Evolutionary conservation across 2,888 invertebrate species (phyloP).

Genomic region (Sminthurides aquaticus): DNA sequence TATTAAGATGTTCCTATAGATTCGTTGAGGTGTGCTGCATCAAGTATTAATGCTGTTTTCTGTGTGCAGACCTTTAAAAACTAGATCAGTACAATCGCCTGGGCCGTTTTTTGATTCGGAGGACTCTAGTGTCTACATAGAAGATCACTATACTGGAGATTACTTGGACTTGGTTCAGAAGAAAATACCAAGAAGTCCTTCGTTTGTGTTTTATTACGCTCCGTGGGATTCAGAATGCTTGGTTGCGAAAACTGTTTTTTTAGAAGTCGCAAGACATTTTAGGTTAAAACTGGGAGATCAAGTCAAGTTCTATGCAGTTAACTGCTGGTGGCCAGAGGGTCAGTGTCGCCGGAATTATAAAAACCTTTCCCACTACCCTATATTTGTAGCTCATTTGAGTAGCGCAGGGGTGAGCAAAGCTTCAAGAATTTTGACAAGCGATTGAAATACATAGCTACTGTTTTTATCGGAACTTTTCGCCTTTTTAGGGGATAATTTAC

Average conservation of each 20-base stretch:
- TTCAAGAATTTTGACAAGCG: not conserved
- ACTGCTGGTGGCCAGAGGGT: conserved; percentile 42
- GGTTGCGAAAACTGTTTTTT: conserved; percentile 33
- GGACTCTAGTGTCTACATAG: conserved; percentile 23
- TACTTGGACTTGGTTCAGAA: conserved; percentile 39
- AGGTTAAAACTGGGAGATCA: conserved; percentile 26
- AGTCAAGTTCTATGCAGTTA: conserved; percentile 40
- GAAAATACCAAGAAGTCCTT: conserved; percentile 36
- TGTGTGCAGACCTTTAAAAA: conserved; percentile 39
- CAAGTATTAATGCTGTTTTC: too few relatives aligned
- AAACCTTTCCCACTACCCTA: conserved; percentile 41
- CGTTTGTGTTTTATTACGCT: conserved; percentile 42
- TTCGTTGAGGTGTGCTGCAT: too few relatives aligned
- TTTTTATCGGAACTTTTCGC: too few relatives aligned
- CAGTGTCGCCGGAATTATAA: conserved; percentile 42
- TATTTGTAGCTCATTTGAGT: conserved; percentile 39
- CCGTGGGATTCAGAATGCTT: conserved; percentile 42
- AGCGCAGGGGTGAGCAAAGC: conserved; percentile 32
- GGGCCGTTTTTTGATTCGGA: conserved; percentile 37
- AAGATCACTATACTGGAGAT: conserved; percentile 40
- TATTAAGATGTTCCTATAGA: too few relatives aligned
- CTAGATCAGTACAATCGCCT: conserved; percentile 31
- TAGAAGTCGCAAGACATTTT: conserved; percentile 38
- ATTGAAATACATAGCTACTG: too few relatives aligned
- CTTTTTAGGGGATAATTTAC: conserved; percentile 41